Evolutionary conservation across 2,888 invertebrate species (phyloP).

Genomic region (Parnassius mnemosyne): DNA sequence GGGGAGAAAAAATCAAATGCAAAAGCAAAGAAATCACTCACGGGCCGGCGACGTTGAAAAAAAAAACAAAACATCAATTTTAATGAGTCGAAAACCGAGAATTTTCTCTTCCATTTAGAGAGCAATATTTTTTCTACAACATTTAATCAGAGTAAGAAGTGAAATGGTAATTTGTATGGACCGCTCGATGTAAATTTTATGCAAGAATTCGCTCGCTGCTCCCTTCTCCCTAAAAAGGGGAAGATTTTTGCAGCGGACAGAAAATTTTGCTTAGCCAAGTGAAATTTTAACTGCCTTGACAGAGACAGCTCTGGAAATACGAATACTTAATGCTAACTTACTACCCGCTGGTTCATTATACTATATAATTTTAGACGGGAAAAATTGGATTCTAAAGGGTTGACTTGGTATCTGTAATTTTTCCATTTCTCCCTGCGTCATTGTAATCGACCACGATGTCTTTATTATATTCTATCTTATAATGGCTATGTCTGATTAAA

Average conservation of each 20-base stretch:
- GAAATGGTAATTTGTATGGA: constrained; percentile 81
- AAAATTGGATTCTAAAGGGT: constrained; percentile 65
- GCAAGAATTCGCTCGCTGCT: constrained; percentile 74
- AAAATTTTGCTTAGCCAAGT: constrained; percentile 80
- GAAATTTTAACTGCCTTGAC: constrained; percentile 80
- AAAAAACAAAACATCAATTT: constrained; percentile 74
- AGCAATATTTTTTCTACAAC: constrained; percentile 80
- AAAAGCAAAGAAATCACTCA: constrained; percentile 52
- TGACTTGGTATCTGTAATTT: constrained; percentile 31
- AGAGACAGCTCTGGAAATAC: constrained; percentile 76
- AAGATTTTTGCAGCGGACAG: constrained; percentile 78
- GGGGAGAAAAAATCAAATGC: constrained; percentile 41
- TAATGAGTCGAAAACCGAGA: constrained; percentile 77
- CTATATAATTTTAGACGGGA: constrained; percentile 71
- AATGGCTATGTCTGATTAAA: neutral
- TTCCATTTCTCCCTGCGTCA: constrained; percentile 25
- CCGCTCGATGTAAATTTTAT: constrained; percentile 81
- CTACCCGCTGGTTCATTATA: constrained; percentile 78
- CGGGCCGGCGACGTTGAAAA: constrained; percentile 39
- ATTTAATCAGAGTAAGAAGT: constrained; percentile 80
- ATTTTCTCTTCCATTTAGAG: constrained; percentile 77
- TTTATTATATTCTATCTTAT: constrained; percentile 1
- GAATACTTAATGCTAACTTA: constrained; percentile 80
- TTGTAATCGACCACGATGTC: constrained; percentile 18
- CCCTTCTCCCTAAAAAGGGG: constrained; percentile 70